These are phyloP conservation scores for Sander vitreus DNA, from an alignment of 2,113 vertebrate species.

Conservation along the genomic window DNA sequence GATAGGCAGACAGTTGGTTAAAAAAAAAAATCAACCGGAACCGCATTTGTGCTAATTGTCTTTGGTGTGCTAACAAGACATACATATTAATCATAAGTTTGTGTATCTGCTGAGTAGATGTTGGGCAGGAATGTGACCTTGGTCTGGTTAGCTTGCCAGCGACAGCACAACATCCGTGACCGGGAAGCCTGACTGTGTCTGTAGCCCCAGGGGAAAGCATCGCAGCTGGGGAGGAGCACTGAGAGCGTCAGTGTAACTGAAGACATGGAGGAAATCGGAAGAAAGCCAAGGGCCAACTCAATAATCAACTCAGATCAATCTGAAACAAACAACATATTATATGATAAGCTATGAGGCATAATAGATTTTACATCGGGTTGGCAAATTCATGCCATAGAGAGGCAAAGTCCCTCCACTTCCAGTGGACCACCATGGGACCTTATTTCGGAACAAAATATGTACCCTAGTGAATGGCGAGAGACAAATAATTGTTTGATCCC, in stretches of 20 bases:
- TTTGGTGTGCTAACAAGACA: neutral
- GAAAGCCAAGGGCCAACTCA: neutral
- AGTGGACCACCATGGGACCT: too few relatives aligned
- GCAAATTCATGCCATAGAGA: too few relatives aligned
- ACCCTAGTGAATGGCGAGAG: too few relatives aligned
- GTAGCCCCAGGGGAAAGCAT: constrained; percentile 44
- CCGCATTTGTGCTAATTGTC: neutral
- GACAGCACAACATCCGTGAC: constrained; percentile 56
- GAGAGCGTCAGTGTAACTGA: constrained; percentile 43
- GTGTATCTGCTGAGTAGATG: constrained; percentile 38
- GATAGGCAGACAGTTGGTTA: neutral
- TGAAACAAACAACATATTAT: neutral
- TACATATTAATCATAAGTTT: constrained; percentile 33
- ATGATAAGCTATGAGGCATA: too few relatives aligned
- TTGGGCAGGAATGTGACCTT: constrained; percentile 57
- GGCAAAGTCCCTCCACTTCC: too few relatives aligned
- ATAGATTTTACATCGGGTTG: too few relatives aligned
- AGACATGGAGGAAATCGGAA: constrained; percentile 18
- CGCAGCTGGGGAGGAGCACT: constrained; percentile 44
- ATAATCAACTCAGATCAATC: constrained; percentile 5
- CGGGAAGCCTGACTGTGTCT: constrained; percentile 41
- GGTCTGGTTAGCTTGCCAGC: constrained; percentile 45
- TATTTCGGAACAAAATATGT: too few relatives aligned
- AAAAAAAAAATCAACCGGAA: neutral
- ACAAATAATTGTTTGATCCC: too few relatives aligned